Conservation (phyloP, 1,140 invertebrate species). For the Gerris buenoi region DNA sequence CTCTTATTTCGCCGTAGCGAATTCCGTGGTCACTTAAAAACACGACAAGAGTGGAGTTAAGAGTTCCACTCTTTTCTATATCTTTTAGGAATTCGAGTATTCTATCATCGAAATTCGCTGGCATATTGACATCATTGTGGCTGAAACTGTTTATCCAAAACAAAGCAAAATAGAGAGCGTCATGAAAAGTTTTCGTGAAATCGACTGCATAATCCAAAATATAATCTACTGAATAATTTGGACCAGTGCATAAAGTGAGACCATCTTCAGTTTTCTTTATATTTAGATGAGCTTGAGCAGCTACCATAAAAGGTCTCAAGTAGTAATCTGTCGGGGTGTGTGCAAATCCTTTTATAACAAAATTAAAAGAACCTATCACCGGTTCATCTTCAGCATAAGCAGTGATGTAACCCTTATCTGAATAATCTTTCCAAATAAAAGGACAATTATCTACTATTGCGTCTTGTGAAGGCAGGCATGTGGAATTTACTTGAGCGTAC, state of each 20-base stretch:
- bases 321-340: slow-evolving; percentile 70
- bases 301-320: slow-evolving; percentile 52
- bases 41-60: slow-evolving; percentile 54
- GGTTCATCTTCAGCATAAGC: slow-evolving; percentile 63
- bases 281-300: slow-evolving; percentile 32
- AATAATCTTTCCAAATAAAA: slow-evolving; percentile 64
- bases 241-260: slow-evolving; percentile 22
- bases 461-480: slow-evolving; percentile 35
- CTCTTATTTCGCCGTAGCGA: slow-evolving; percentile 61
- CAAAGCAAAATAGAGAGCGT: slow-evolving; percentile 50
- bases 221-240: slow-evolving; percentile 18
- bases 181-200: slow-evolving; percentile 38
- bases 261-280: slow-evolving; percentile 16
- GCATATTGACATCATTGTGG: slow-evolving; percentile 59
- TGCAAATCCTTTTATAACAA: slow-evolving; percentile 57
- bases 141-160: slow-evolving; percentile 65
- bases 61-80: slow-evolving; percentile 38
- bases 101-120: slow-evolving; percentile 46
- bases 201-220: slow-evolving; percentile 30
- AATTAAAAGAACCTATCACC: slow-evolving; percentile 64
- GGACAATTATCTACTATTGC: slow-evolving; percentile 45
- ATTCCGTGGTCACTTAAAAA: slow-evolving; percentile 87
- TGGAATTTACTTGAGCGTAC: slow-evolving; percentile 30
- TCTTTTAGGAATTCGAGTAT: slow-evolving; percentile 40
- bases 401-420: slow-evolving; percentile 54